Percentiles rank a stretch among this genome's conserved stretches.
These are phyloP conservation scores for Cotesia congregata DNA, from an alignment of 2,888 invertebrate genomes.

Conservation along the genomic window DNA sequence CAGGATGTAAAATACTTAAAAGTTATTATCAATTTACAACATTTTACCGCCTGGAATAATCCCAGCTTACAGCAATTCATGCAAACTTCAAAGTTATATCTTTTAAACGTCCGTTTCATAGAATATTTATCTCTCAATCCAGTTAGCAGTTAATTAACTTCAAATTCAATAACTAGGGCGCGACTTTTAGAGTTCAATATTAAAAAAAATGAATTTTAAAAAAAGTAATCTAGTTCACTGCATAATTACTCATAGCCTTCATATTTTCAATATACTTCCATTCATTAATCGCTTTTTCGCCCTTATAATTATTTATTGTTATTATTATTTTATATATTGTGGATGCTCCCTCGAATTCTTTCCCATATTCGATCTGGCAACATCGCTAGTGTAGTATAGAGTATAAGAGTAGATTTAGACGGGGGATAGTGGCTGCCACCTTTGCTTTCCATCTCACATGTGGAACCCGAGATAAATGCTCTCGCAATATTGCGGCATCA, in stretches of 20 bases:
- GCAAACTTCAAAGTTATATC: background rate
- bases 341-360: background rate
- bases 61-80: background rate
- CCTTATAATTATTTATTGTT: background rate
- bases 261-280: too few relatives aligned
- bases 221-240: background rate
- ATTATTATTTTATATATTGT: background rate
- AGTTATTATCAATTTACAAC: background rate
- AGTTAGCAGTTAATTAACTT: background rate
- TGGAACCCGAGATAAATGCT: constrained; percentile 32
- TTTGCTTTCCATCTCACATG: constrained; percentile 17
- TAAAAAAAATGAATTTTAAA: background rate
- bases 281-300: background rate
- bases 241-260: background rate
- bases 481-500: constrained; percentile 33
- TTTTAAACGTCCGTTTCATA: background rate
- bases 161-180: background rate
- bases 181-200: background rate
- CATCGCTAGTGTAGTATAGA: constrained; percentile 13
- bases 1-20: background rate
- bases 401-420: constrained; percentile 12
- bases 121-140: background rate
- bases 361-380: constrained; percentile 19
- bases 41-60: background rate
- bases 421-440: constrained; percentile 19